Evolutionary conservation across 2,797 vertebrate genomes (phyloP).

Genomic region (Malacoraja senta): DNA sequence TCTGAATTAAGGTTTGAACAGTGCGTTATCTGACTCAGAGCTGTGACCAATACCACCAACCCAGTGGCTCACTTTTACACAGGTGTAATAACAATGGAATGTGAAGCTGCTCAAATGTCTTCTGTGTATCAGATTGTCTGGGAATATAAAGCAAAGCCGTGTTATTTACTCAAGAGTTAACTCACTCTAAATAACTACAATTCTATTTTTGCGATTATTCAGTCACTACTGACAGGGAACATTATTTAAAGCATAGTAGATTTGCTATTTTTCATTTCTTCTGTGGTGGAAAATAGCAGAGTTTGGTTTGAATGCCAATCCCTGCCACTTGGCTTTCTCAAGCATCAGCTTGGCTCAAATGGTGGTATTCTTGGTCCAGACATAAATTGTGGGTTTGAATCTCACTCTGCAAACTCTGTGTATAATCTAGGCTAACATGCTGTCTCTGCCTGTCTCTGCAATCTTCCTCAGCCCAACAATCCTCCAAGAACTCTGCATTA

Average conservation of each 20-base stretch:
- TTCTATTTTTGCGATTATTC: background rate
- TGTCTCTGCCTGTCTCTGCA: no score
- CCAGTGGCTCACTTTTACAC: background rate
- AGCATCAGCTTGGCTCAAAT: background rate
- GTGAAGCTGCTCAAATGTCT: background rate
- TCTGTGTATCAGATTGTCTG: background rate
- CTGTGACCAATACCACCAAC: background rate
- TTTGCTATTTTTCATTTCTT: background rate
- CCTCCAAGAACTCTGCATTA: no score
- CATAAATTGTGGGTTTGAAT: background rate
- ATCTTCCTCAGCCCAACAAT: no score
- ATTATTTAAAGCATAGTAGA: no score
- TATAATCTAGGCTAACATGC: background rate
- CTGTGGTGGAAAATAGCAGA: background rate
- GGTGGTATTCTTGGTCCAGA: background rate
- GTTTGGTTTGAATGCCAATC: background rate
- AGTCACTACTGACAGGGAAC: background rate
- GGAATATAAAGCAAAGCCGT: background rate
- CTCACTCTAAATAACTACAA: background rate
- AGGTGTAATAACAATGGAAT: background rate
- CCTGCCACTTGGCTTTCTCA: background rate
- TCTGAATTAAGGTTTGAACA: background rate
- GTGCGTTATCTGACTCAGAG: background rate
- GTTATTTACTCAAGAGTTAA: background rate
- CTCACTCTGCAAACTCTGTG: background rate